A percentile compares a stretch with the other conserved stretches of the same genome.
Conservation (phyloP, 2,113 vertebrate genomes). For the Pogonocichla stellata region DNA sequence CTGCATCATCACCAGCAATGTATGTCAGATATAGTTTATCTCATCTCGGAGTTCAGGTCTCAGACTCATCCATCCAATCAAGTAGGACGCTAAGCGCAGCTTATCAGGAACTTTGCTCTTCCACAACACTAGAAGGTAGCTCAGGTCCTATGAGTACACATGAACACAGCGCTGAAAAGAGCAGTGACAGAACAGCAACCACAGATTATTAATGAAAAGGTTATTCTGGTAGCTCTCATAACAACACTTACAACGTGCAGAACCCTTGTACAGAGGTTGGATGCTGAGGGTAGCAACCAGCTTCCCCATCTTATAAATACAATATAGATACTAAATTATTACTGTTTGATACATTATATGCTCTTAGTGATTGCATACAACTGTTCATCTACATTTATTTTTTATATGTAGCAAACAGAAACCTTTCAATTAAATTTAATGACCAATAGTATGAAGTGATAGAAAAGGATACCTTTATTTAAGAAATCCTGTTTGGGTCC, state of each 20-base stretch:
- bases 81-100: not conserved
- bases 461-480: not conserved
- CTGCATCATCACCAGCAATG: not conserved
- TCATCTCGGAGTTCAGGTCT: not conserved
- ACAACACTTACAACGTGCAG: not conserved
- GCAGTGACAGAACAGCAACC: not conserved
- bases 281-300: not conserved
- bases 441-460: not conserved
- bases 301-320: not conserved
- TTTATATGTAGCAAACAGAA: not conserved
- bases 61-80: not conserved
- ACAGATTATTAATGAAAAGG: not conserved
- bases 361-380: not conserved
- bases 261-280: not conserved
- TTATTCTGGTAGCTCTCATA: fast-evolving
- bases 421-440: not conserved
- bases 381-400: not conserved
- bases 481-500: not conserved
- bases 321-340: not conserved
- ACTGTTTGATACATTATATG: not conserved
- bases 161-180: not conserved
- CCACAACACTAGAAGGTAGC: not conserved
- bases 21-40: not conserved
- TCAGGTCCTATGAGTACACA: not conserved
- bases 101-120: not conserved